Conservation (phyloP, 2,888 invertebrate species). For the Noctua janthe region DNA sequence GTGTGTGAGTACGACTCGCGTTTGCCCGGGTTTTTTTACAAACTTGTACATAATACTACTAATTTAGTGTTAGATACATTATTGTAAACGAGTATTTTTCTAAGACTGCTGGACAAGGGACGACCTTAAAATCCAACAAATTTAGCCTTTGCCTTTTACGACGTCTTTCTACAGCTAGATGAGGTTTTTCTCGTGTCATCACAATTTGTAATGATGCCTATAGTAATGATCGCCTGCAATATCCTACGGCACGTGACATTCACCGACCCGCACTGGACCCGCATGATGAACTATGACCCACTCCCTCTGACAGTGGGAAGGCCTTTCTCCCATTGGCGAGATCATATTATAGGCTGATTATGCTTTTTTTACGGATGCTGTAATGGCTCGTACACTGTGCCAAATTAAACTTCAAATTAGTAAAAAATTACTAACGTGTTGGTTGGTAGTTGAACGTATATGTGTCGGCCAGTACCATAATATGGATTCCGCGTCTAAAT, state of each 20-base stretch:
- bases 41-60: background rate
- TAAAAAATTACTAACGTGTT: slow-evolving; percentile 75
- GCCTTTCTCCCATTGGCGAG: background rate
- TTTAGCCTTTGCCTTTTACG: background rate
- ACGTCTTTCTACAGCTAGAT: background rate
- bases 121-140: background rate
- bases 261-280: background rate
- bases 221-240: no score
- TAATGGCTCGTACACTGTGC: background rate
- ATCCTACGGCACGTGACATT: background rate
- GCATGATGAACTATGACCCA: background rate
- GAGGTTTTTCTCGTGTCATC: background rate
- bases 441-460: slow-evolving; percentile 91
- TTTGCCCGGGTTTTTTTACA: background rate
- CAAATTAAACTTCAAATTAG: background rate
- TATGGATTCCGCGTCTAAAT: slow-evolving; percentile 93
- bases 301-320: background rate
- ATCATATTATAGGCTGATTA: background rate
- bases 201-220: background rate
- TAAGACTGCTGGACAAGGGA: background rate
- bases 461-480: slow-evolving; percentile 94
- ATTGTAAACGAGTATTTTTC: no score
- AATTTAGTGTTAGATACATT: background rate
- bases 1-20: no score
- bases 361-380: background rate